Evolutionary conservation across 1,140 invertebrate genomes (phyloP).

Genomic region (Palaemon carinicauda): DNA sequence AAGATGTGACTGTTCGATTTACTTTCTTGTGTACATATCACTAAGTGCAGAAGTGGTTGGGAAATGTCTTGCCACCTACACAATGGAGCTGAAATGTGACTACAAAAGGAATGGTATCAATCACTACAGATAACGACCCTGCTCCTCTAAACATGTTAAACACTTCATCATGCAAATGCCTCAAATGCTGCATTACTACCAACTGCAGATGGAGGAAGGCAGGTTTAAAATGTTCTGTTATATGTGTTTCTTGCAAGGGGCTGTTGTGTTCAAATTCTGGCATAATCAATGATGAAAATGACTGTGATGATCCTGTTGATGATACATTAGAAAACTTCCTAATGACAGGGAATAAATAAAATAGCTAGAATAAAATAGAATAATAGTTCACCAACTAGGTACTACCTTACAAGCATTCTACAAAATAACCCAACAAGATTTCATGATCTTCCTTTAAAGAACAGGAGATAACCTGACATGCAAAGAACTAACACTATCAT

Average conservation of each 20-base stretch:
- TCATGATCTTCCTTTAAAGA: constrained; percentile 5
- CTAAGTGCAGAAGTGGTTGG: constrained; percentile 30
- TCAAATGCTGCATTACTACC: constrained; percentile 12
- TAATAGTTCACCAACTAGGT: background rate
- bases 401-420: background rate
- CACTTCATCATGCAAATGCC: constrained; percentile 31
- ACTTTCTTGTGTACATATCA: constrained; percentile 29
- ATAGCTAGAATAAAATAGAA: constrained; percentile 23
- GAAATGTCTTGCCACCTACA: constrained; percentile 26
- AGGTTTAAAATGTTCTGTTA: constrained; percentile 30
- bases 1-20: constrained; percentile 11
- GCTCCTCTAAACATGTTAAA: background rate
- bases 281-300: constrained; percentile 32
- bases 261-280: constrained; percentile 22
- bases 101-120: constrained; percentile 18
- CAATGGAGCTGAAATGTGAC: constrained; percentile 17
- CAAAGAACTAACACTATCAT: constrained; percentile 4
- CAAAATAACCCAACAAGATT: constrained; percentile 10
- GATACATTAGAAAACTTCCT: constrained; percentile 20
- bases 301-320: constrained; percentile 39
- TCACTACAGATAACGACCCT: constrained; percentile 26
- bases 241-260: constrained; percentile 37
- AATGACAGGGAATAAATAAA: background rate
- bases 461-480: background rate
- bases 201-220: constrained; percentile 24